These are phyloP conservation scores for Scortum barcoo DNA, from an alignment of 2,113 vertebrate genomes.

Conservation along the genomic window DNA sequence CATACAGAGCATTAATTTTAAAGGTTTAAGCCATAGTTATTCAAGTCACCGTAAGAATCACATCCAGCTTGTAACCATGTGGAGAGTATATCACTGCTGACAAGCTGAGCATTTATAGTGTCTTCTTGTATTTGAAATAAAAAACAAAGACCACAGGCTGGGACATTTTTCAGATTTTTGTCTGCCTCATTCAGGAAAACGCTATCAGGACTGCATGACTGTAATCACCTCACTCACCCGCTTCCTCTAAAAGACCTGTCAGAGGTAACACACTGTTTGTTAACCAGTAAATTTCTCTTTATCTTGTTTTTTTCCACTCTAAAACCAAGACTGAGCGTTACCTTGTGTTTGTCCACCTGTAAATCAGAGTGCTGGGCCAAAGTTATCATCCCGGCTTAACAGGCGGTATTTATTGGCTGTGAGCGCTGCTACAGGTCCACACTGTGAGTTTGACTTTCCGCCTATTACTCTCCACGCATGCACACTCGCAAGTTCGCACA, in stretches of 20 bases:
- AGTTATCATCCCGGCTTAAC: conserved; percentile 57
- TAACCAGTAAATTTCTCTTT: conserved; percentile 10
- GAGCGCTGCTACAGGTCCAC: conserved; percentile 47
- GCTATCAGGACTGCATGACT: not conserved
- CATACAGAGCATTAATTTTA: not conserved
- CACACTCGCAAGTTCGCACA: conserved; percentile 36
- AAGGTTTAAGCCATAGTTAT: not conserved
- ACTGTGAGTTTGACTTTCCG: conserved; percentile 64
- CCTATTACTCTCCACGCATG: conserved; percentile 51
- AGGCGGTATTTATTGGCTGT: conserved; percentile 74
- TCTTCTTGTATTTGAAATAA: not conserved
- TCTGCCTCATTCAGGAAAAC: not conserved
- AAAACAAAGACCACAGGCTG: not conserved
- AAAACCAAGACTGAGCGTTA: conserved; percentile 27
- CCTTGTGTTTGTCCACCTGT: conserved; percentile 66
- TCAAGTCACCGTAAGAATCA: not conserved
- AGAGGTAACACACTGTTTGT: not conserved
- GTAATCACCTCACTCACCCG: not conserved
- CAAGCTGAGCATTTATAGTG: conserved; percentile 2
- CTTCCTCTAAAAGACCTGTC: not conserved
- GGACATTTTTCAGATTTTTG: not conserved
- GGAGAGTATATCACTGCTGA: not conserved
- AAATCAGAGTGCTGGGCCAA: conserved; percentile 64
- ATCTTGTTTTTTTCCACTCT: not conserved
- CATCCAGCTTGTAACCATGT: not conserved